phyloP scores from a whole-genome alignment of 2,113 vertebrate species.

The Thamnaconus septentrionalis region DNA sequence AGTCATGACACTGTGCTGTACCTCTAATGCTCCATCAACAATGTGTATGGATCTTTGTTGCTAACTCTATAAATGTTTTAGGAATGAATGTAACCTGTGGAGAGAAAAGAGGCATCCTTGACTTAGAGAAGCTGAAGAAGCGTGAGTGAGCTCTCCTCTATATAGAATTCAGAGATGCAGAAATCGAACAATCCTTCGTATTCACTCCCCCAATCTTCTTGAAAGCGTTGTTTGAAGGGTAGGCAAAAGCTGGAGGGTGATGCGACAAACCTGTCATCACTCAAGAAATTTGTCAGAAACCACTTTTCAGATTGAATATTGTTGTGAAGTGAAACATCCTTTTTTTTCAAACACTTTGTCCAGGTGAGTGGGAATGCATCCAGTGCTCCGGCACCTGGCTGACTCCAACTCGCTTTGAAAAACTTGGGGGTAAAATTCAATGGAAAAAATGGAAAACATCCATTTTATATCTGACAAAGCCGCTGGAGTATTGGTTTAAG shows the following conservation, averaged over 20 bases:
- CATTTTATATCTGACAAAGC: not conserved
- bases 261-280: too few relatives aligned
- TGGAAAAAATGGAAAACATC: conserved; percentile 55
- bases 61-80: too few relatives aligned
- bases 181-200: too few relatives aligned
- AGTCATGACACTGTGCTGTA: too few relatives aligned
- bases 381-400: not conserved
- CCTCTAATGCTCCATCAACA: too few relatives aligned
- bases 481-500: conserved; percentile 36
- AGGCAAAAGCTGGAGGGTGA: too few relatives aligned
- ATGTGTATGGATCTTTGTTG: too few relatives aligned
- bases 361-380: conserved; percentile 40
- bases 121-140: conserved; percentile 21
- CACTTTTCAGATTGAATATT: not conserved
- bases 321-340: not conserved
- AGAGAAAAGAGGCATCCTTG: conserved; percentile 43
- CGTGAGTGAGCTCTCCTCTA: not conserved
- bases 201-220: too few relatives aligned
- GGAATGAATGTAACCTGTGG: conserved; percentile 51
- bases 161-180: too few relatives aligned
- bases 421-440: conserved; percentile 1
- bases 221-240: too few relatives aligned
- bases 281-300: not conserved
- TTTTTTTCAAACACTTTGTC: not conserved
- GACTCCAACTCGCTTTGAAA: conserved; percentile 30